Evolutionary conservation across 2,113 vertebrate genomes (phyloP).

Genomic region (Neogale vison): DNA sequence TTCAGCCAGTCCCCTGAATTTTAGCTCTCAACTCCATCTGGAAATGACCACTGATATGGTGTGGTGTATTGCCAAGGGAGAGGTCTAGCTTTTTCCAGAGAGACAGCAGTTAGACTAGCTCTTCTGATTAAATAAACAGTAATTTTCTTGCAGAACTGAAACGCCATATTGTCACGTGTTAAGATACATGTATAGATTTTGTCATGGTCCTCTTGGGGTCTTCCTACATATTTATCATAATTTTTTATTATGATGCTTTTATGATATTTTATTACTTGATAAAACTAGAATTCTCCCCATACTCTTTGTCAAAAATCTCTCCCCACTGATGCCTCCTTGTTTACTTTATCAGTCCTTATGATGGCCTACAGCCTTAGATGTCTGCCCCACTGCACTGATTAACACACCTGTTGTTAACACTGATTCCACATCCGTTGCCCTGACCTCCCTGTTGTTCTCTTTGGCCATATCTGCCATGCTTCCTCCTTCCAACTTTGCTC

Average conservation of each 20-base stretch:
- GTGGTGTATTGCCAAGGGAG: neutral
- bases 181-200: neutral
- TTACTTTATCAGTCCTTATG: neutral
- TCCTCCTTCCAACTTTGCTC: neutral
- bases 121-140: neutral
- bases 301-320: neutral
- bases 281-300: neutral
- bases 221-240: neutral
- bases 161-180: neutral
- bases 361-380: neutral
- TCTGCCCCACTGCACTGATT: accelerated
- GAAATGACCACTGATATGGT: neutral
- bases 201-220: neutral
- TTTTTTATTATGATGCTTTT: neutral
- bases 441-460: neutral
- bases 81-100: neutral
- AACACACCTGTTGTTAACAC: too few relatives aligned
- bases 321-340: neutral
- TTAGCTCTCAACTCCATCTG: neutral
- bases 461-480: neutral
- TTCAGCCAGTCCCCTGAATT: neutral
- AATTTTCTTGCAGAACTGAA: neutral
- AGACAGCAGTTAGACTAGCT: neutral
- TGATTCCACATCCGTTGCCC: too few relatives aligned
- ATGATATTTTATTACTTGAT: neutral